Evolutionary conservation across 2,797 vertebrate genomes (phyloP), one percentile per base, ranked within the genome.

Genomic region (Diglossa cyanea): DNA sequence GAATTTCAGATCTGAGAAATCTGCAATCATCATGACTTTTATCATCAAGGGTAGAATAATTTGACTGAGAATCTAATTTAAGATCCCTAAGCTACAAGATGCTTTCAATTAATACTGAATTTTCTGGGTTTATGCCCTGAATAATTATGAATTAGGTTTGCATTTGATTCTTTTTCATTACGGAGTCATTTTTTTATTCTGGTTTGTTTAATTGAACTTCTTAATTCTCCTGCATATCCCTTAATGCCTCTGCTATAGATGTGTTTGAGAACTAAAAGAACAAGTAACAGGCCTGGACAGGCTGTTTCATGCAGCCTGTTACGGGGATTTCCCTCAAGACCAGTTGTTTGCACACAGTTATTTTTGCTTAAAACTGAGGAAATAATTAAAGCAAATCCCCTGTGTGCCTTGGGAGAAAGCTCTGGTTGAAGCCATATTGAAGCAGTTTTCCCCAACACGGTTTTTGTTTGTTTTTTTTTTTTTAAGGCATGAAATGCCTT

Each of bases 361-460:
- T 85, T 95, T 97, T 96, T 95, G 91, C 77, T 96, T 96, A 94
- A 96, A 97, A 86, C 40, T 68, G 55, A 92, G 87, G 62, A 95
- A 96, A 96, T 96, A 93, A 97, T 97, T 93, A 95, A 92, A 96
- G 91, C 73, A 94, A 97, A 95, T 85, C 90, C 86, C 90, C 33
- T 66, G 72, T 33, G 80, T 72, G 89, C 86, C 23, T 61, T 61
- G 50, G 86, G 83, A 93, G 54, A 90, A 76, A 88, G 51, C 33
- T 65, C 33, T 40, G n/a, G 44, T 55, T 85, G 94, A 67, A 86
- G 55, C 70, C 50, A 70, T 63, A 68, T 31, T 75, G 51, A 61
- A 93, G 51, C 31, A 88, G 35, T 33, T 92, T 50, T 80, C 71
- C n/a, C 16, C 47, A 80, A 39, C 47, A 90, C 61, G 17, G 51